Evolutionary conservation across 2,113 vertebrate species (phyloP).

Genomic region (Crotalus viridis): DNA sequence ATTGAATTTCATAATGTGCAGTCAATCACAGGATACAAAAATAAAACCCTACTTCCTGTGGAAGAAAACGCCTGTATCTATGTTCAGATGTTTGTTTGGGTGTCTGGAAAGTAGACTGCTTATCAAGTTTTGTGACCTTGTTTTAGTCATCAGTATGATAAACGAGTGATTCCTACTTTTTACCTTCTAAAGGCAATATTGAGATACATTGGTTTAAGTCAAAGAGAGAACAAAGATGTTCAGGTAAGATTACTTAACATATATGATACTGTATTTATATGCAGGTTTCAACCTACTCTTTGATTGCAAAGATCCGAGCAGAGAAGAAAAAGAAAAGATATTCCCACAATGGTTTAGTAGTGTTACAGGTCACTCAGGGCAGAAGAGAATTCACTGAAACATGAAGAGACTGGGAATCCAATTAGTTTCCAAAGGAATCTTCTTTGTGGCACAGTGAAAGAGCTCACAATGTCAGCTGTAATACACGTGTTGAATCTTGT

Average conservation of each 20-base stretch:
- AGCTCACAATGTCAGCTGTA: neutral
- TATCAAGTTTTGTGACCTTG: conserved; percentile 30
- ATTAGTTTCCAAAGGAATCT: neutral
- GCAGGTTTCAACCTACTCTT: conserved; percentile 9
- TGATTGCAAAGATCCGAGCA: conserved; percentile 17
- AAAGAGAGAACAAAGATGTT: conserved; percentile 21
- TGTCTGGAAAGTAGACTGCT: conserved; percentile 34
- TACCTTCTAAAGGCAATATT: neutral
- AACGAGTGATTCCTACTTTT: conserved; percentile 33
- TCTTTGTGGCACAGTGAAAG: conserved; percentile 13
- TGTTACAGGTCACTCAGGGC: neutral
- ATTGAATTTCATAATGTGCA: neutral
- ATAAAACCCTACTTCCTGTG: neutral
- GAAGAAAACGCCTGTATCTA: conserved; percentile 46
- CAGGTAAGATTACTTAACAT: conserved; percentile 24
- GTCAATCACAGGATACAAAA: neutral
- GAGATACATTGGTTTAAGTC: conserved; percentile 5
- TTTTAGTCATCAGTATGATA: conserved; percentile 43
- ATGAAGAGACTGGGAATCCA: neutral
- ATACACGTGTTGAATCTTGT: neutral
- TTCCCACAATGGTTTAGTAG: conserved; percentile 15
- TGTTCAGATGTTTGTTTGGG: conserved; percentile 30
- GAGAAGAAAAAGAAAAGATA: conserved; percentile 37
- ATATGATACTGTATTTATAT: conserved; percentile 18
- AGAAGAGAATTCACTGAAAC: neutral